Evolutionary conservation across 2,113 vertebrate genomes (phyloP).

Genomic region (Antechinus flavipes): DNA sequence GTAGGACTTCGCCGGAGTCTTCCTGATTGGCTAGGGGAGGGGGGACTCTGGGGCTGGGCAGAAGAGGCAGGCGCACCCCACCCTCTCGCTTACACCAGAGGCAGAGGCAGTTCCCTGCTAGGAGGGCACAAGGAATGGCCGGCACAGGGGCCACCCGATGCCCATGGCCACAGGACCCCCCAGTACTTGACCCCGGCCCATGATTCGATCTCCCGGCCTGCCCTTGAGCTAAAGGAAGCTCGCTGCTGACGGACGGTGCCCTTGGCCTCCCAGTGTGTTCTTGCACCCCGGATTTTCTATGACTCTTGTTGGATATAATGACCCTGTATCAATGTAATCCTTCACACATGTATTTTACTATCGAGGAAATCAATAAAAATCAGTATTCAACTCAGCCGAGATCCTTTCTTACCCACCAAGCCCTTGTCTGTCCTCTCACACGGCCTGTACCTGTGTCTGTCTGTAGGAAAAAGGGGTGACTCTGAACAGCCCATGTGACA

Average conservation of each 20-base stretch:
- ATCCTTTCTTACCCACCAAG: constrained; percentile 83
- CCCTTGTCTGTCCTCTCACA: constrained; percentile 84
- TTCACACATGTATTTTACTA: constrained; percentile 89
- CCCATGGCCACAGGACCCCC: constrained; percentile 70
- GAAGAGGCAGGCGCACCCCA: constrained; percentile 54
- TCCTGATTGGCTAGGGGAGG: constrained; percentile 69
- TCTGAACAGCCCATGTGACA: constrained; percentile 55
- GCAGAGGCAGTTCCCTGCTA: constrained; percentile 78
- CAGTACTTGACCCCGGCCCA: constrained; percentile 87
- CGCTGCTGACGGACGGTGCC: constrained; percentile 84
- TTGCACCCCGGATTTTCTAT: constrained; percentile 84
- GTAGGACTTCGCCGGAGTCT: constrained; percentile 54
- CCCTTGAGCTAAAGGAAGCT: constrained; percentile 84
- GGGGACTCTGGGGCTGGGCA: constrained; percentile 42
- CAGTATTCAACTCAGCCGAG: constrained; percentile 80
- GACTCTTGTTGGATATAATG: constrained; percentile 84
- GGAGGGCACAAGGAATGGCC: constrained; percentile 79
- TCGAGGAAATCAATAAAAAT: constrained; percentile 87
- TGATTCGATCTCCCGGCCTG: constrained; percentile 83
- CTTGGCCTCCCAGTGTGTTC: constrained; percentile 84
- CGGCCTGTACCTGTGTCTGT: neutral
- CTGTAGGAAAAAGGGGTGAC: constrained; percentile 61
- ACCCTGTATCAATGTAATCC: constrained; percentile 87
- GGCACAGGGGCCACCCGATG: constrained; percentile 80
- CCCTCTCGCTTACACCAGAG: constrained; percentile 29